phyloP scores from a whole-genome alignment of 2,797 vertebrate genomes.

The Cryptoblepharus egeriae region DNA sequence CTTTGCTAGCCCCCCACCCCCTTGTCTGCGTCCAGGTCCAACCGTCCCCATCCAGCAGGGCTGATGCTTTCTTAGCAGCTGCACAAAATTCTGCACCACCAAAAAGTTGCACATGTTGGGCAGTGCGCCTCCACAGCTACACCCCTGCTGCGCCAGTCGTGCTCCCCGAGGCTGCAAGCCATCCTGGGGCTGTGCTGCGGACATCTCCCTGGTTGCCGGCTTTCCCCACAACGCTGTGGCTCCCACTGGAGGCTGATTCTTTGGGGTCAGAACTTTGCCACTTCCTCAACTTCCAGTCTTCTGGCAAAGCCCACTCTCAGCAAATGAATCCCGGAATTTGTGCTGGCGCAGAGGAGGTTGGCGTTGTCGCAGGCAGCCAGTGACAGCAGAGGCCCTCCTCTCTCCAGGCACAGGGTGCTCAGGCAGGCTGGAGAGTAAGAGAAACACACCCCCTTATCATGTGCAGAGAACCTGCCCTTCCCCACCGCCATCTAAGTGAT shows the following conservation, averaged over 20 bases:
- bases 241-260: background rate
- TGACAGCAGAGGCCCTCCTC: conserved; percentile 85
- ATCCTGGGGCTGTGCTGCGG: background rate
- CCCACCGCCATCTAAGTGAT: background rate
- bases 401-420: conserved; percentile 82
- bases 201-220: too few relatives aligned
- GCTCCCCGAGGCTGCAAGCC: too few relatives aligned
- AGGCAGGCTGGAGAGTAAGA: conserved; percentile 80
- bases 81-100: background rate
- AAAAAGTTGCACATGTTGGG: background rate
- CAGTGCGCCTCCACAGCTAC: background rate
- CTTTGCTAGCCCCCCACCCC: too few relatives aligned
- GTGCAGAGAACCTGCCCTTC: rapidly evolving
- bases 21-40: background rate
- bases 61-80: background rate
- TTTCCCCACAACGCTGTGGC: background rate
- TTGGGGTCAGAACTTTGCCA: conserved; percentile 71
- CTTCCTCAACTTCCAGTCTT: conserved; percentile 65
- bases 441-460: rapidly evolving
- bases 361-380: conserved; percentile 77
- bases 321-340: conserved; percentile 78
- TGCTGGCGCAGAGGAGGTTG: conserved; percentile 87
- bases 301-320: conserved; percentile 56
- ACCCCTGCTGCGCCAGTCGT: background rate
- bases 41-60: background rate